These are phyloP conservation scores for Heteromyza rotundicornis DNA, from an alignment of 2,888 invertebrate genomes.

Conservation along the genomic window DNA sequence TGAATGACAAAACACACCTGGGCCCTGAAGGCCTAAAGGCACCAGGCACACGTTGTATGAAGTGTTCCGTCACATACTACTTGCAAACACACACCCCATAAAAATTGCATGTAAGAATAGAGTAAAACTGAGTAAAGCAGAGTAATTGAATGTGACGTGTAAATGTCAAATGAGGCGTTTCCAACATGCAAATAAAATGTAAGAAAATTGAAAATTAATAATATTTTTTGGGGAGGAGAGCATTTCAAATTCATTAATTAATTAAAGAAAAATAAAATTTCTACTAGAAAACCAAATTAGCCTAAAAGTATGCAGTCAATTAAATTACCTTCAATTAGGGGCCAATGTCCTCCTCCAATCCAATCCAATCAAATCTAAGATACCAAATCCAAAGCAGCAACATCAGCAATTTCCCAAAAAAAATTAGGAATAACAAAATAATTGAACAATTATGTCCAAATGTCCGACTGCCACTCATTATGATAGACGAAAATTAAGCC, in stretches of 20 bases:
- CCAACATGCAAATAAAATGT: too few relatives aligned
- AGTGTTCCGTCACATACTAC: not conserved
- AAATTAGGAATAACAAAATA: slow-evolving; percentile 51
- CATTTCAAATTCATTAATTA: too few relatives aligned
- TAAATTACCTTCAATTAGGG: too few relatives aligned
- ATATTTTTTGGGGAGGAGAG: too few relatives aligned
- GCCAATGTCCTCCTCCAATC: too few relatives aligned
- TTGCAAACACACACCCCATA: not conserved
- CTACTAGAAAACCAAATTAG: too few relatives aligned
- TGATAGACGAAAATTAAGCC: slow-evolving; percentile 50
- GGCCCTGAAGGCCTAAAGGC: slow-evolving; percentile 36
- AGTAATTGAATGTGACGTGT: slow-evolving; percentile 28
- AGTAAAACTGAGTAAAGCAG: slow-evolving; percentile 18
- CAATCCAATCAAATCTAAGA: too few relatives aligned
- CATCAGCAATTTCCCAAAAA: too few relatives aligned
- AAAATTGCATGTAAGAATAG: not conserved
- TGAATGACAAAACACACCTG: slow-evolving; percentile 55
- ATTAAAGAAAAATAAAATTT: too few relatives aligned
- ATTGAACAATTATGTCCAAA: slow-evolving; percentile 60
- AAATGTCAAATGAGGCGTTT: not conserved
- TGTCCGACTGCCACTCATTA: slow-evolving; percentile 58
- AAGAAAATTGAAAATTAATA: too few relatives aligned
- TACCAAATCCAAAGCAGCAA: too few relatives aligned
- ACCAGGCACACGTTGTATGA: slow-evolving; percentile 3
- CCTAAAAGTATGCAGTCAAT: too few relatives aligned